phyloP scores from a whole-genome alignment of 2,113 vertebrate genomes.

The Heteronetta atricapilla region DNA sequence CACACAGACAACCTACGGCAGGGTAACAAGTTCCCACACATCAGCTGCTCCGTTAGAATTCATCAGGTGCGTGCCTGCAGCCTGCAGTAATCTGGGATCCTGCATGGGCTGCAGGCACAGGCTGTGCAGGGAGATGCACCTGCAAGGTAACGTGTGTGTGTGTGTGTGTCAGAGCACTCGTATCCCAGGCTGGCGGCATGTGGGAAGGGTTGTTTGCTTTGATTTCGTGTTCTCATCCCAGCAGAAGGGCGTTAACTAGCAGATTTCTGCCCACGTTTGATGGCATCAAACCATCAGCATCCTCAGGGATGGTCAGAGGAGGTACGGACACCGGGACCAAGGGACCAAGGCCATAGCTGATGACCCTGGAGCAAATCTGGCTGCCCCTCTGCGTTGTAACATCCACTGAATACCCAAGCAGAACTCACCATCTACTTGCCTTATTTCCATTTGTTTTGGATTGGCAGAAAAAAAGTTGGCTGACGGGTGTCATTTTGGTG shows the following conservation, averaged over 20 bases:
- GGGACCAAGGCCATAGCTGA: neutral
- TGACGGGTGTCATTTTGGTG: neutral
- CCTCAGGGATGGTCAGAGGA: neutral
- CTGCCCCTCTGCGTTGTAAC: neutral
- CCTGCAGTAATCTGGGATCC: neutral
- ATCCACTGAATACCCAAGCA: neutral
- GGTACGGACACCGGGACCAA: accelerated
- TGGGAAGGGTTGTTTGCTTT: neutral
- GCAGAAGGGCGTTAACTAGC: neutral
- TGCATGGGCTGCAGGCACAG: neutral
- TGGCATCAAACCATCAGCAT: accelerated
- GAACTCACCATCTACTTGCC: neutral
- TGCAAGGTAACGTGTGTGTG: accelerated
- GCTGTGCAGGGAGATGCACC: neutral
- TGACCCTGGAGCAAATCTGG: neutral
- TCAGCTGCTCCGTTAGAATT: constrained; percentile 10
- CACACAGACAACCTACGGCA: neutral
- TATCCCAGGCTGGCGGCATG: neutral
- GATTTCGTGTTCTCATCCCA: accelerated
- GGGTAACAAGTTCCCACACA: constrained; percentile 2
- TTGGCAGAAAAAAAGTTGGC: neutral
- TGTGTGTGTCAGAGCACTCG: neutral
- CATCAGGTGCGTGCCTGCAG: neutral
- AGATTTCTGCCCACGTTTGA: neutral
- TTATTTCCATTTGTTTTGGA: neutral